These are phyloP conservation scores for Dolichopus griseipennis DNA, from an alignment of 2,888 invertebrate species.

Conservation along the genomic window DNA sequence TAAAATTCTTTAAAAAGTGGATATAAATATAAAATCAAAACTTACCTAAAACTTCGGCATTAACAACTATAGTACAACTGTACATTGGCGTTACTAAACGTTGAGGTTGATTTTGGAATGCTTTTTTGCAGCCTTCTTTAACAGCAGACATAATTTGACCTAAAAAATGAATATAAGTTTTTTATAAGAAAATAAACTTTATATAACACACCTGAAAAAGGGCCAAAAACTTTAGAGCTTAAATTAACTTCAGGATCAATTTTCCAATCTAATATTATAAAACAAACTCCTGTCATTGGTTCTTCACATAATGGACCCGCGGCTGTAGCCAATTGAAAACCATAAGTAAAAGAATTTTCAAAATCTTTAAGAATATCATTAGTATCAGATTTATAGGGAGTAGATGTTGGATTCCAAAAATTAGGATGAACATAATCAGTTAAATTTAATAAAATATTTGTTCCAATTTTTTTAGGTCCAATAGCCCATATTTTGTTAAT, in stretches of 20 bases:
- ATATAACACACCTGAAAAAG: constrained; percentile 47
- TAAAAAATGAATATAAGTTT: constrained; percentile 28
- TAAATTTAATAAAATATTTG: constrained; percentile 81
- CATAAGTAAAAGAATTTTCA: constrained; percentile 75
- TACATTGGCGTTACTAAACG: constrained; percentile 95
- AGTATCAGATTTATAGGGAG: constrained; percentile 29
- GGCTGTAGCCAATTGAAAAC: constrained; percentile 74
- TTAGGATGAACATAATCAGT: constrained; percentile 56
- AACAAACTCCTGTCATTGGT: constrained; percentile 91
- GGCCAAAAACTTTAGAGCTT: constrained; percentile 38
- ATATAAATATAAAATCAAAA: constrained; percentile 26
- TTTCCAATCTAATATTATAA: constrained; percentile 78
- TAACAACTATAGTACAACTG: constrained; percentile 68
- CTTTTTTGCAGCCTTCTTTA: constrained; percentile 78
- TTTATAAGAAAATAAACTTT: too few relatives aligned
- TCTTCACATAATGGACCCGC: constrained; percentile 96
- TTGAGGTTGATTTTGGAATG: constrained; percentile 82
- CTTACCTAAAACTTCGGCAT: constrained; percentile 81
- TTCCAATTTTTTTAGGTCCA: constrained; percentile 80
- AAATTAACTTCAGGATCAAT: constrained; percentile 44
- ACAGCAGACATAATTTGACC: constrained; percentile 89
- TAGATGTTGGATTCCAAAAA: constrained; percentile 46
- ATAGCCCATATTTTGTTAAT: constrained; percentile 79
- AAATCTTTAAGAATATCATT: constrained; percentile 52
- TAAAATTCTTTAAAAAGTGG: too few relatives aligned